phyloP scores from a whole-genome alignment of 92 coral and sea anemone species.

The Umimayanthus kanabou region DNA sequence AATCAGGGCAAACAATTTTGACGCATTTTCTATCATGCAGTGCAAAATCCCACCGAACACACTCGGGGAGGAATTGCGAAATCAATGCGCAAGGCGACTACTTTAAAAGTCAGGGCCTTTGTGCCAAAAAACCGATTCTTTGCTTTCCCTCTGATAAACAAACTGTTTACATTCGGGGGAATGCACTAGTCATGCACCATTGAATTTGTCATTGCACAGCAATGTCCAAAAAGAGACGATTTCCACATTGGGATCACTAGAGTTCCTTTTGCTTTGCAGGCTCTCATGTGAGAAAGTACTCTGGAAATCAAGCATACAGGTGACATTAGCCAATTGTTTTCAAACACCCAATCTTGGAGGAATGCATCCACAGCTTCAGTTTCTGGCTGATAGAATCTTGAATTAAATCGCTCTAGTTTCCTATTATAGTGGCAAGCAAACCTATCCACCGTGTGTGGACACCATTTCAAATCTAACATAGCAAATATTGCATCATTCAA shows the following conservation, averaged over 20 bases:
- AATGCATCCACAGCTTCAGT: slow-evolving; percentile 12
- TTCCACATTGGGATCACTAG: slow-evolving; percentile 46
- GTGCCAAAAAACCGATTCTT: background rate
- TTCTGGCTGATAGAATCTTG: slow-evolving; percentile 26
- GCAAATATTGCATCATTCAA: slow-evolving; percentile 35
- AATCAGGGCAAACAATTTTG: slow-evolving; percentile 15
- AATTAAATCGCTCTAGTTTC: slow-evolving; percentile 29
- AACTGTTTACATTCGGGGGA: slow-evolving; percentile 6
- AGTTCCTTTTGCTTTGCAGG: slow-evolving; percentile 50
- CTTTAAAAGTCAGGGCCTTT: slow-evolving; percentile 21
- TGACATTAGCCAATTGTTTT: slow-evolving; percentile 54
- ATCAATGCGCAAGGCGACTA: slow-evolving; percentile 22
- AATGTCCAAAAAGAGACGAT: slow-evolving; percentile 45
- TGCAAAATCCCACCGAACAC: slow-evolving; percentile 26
- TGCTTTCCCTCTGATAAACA: slow-evolving; percentile 1
- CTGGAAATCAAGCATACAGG: slow-evolving; percentile 21
- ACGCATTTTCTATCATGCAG: slow-evolving; percentile 8
- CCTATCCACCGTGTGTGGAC: slow-evolving; percentile 44
- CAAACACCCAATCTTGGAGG: slow-evolving; percentile 35
- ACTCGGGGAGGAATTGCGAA: slow-evolving; percentile 32
- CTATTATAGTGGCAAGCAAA: slow-evolving; percentile 22
- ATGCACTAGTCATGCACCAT: background rate
- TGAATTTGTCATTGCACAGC: slow-evolving; percentile 34
- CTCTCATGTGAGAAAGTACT: slow-evolving; percentile 29
- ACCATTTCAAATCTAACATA: slow-evolving; percentile 23